A percentile compares a stretch with the other conserved stretches of the same genome.
phyloP scores from a whole-genome alignment of 2,888 invertebrate genomes.

The Rhorus exstirpatorius region DNA sequence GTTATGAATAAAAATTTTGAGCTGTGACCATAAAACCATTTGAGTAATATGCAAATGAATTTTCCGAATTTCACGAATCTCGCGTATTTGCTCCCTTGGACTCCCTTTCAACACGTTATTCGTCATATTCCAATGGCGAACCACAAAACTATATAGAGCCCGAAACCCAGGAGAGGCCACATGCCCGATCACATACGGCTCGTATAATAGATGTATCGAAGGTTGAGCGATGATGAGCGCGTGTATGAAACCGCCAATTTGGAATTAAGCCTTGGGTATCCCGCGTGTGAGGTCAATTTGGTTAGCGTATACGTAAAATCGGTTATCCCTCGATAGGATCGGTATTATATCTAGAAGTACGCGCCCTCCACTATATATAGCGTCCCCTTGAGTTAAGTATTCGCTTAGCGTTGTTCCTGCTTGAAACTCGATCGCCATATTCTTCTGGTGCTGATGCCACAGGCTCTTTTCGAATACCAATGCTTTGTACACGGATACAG shows the following conservation, averaged over 20 bases:
- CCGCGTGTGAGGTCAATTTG: conserved; percentile 66
- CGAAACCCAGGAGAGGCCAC: neutral
- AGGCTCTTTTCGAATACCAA: too few relatives aligned
- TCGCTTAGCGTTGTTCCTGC: neutral
- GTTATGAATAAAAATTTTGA: too few relatives aligned
- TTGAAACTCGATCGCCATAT: neutral
- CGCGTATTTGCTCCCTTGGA: neutral
- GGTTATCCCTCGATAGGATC: conserved; percentile 54
- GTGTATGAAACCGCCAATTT: conserved; percentile 81
- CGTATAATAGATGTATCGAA: conserved; percentile 14
- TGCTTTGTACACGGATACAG: too few relatives aligned
- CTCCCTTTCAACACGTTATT: neutral
- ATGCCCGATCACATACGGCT: conserved; percentile 3
- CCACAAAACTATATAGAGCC: neutral
- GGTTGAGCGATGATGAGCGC: conserved; percentile 53
- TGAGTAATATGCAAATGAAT: too few relatives aligned
- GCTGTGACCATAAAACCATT: too few relatives aligned
- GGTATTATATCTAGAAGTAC: neutral
- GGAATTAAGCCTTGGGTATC: conserved; percentile 76
- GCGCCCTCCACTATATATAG: neutral
- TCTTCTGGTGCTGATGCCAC: too few relatives aligned
- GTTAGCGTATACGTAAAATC: conserved; percentile 60
- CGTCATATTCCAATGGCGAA: neutral
- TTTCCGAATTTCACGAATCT: too few relatives aligned
- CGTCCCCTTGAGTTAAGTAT: neutral